Base-by-base conservation (phyloP, 2,797 vertebrate genomes). In the Poecilia picta region DNA sequence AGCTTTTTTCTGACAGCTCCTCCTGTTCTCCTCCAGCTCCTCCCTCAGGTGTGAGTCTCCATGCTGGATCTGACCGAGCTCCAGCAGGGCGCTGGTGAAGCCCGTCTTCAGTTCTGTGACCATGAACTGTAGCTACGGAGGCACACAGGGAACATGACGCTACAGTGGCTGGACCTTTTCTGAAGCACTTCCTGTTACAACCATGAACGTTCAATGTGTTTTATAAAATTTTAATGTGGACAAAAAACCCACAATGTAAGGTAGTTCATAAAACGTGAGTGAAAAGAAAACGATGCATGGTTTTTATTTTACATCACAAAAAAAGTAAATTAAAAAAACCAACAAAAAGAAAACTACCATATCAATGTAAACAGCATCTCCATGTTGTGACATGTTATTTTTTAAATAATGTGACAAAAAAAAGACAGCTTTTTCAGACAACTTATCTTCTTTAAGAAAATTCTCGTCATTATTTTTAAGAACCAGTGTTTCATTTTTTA, bases 1-100 rank as follows among this genome's bases (percentile, higher is more conserved):
- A 4, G 95, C 91, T 20, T 95, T 95, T 78, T 94, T 95, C 87
- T 92, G 93, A 80, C 96, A 96, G 90, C 91, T 93, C 75, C 88
- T 92, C 75, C 92, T 77, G 80, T 94, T 95, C 81, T 96, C 95
- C 85, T 95, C 94, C 90, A 96, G 79, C 89, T 95, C 94, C 74
- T 94, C 94, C 85, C 94, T 89, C 74, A 96, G 91, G 83, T 82
- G 87, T 0, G 90, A 87, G 92, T 96, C 96, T 79, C 94, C 94
- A 20, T 95, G 94, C 72, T 96, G 95, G 91, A 96, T 96, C 78
- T 95, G 93, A 81, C 93, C 90, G 80, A 96, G 93, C 85, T 96
- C 95, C 84, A 92, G 80, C 80, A 96, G 83, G 0, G 96, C 96
- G 2, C 91, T 90, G 86, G 89, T 92, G 72, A 96, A 96, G 4